These are phyloP conservation scores for Strongylocentrotus purpuratus DNA, from an alignment of 35 echinoderm and acorn worm genomes.

Conservation along the genomic window DNA sequence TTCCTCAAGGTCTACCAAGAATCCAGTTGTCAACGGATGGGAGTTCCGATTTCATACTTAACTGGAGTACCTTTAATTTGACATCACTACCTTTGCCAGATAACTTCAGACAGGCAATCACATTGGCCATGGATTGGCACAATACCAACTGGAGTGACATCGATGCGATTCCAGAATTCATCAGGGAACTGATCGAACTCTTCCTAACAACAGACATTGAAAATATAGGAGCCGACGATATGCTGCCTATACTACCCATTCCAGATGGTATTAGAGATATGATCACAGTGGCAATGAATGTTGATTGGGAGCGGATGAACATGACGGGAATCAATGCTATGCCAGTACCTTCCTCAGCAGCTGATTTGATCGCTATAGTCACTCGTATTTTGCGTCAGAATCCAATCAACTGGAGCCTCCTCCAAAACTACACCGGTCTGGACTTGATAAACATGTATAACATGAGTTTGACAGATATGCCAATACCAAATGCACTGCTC, in stretches of 20 bases:
- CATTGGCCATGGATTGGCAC: not conserved
- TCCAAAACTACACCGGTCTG: not conserved
- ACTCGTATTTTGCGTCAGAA: not conserved
- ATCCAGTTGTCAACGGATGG: conserved; percentile 8
- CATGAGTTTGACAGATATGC: not conserved
- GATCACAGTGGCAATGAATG: not conserved
- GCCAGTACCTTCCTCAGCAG: not conserved
- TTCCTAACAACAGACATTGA: not conserved
- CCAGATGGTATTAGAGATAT: not conserved
- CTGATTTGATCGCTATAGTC: not conserved
- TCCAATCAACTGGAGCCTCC: not conserved
- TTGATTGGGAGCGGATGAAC: not conserved
- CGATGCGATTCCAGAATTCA: not conserved
- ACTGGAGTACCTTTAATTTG: conserved; percentile 3
- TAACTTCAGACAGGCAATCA: not conserved
- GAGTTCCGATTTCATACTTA: not conserved
- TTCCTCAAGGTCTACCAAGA: not conserved
- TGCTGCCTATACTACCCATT: not conserved
- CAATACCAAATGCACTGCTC: not conserved
- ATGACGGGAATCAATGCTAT: not conserved
- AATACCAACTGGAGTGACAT: not conserved
- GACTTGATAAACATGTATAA: not conserved
- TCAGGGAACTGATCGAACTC: not conserved
- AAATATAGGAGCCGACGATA: not conserved
- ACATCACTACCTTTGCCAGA: conserved; percentile 9